phyloP scores from a whole-genome alignment of 2,797 vertebrate genomes.

The Pseudopleuronectes americanus region DNA sequence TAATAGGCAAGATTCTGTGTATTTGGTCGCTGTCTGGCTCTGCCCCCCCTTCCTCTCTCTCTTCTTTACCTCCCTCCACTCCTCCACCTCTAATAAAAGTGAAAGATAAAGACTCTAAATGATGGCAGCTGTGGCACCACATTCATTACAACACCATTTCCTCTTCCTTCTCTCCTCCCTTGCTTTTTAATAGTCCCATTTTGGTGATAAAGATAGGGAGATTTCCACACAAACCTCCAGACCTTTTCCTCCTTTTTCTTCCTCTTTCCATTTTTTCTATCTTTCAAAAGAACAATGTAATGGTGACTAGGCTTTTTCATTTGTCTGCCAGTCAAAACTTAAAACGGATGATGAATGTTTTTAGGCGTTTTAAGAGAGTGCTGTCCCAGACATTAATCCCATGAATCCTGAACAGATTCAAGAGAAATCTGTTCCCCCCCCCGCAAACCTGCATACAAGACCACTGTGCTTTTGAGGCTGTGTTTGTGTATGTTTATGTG shows the following conservation, averaged over 20 bases:
- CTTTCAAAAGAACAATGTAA: background rate
- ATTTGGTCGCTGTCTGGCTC: slow-evolving; percentile 3
- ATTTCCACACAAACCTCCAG: slow-evolving; percentile 49
- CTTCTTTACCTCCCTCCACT: slow-evolving; percentile 17
- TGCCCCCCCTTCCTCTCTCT: background rate
- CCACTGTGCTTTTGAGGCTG: slow-evolving; percentile 9
- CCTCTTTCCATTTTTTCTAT: background rate
- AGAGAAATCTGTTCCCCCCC: slow-evolving; percentile 20
- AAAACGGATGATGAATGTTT: slow-evolving; percentile 23
- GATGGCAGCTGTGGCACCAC: slow-evolving; percentile 67
- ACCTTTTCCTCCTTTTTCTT: slow-evolving; percentile 12
- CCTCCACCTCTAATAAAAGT: slow-evolving; percentile 64
- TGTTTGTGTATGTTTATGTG: slow-evolving; percentile 22
- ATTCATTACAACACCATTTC: slow-evolving; percentile 63
- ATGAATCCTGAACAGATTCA: slow-evolving; percentile 31
- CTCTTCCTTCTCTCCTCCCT: slow-evolving; percentile 42
- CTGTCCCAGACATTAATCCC: slow-evolving; percentile 20
- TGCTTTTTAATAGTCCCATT: slow-evolving; percentile 63
- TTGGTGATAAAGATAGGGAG: slow-evolving; percentile 60
- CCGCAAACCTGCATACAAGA: slow-evolving; percentile 20
- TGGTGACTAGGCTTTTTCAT: background rate
- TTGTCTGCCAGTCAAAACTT: background rate
- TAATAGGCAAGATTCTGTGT: background rate
- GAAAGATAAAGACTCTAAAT: slow-evolving; percentile 70
- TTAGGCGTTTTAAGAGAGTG: slow-evolving; percentile 22